Evolutionary conservation across 2,797 vertebrate species (phyloP).

Genomic region (Falco rusticolus): DNA sequence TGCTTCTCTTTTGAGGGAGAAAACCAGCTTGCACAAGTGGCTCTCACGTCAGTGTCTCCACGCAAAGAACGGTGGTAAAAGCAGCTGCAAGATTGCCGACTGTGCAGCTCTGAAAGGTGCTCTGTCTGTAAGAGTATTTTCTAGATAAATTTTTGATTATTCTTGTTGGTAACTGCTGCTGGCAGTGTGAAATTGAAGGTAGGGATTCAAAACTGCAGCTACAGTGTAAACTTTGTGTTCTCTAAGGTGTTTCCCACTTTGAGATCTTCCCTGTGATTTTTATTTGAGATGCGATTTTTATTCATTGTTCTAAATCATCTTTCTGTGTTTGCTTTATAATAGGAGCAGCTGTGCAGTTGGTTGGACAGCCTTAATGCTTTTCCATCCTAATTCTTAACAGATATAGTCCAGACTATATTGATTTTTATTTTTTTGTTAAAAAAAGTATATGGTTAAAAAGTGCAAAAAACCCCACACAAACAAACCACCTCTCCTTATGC

Average conservation of each 20-base stretch:
- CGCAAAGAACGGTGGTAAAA: not conserved
- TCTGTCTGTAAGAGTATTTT: not conserved
- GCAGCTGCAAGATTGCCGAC: not conserved
- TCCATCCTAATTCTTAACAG: not conserved
- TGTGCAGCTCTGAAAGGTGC: not conserved
- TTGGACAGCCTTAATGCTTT: not conserved
- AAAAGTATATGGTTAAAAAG: not conserved
- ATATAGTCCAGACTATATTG: not conserved
- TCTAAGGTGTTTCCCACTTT: not conserved
- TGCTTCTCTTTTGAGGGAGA: too few relatives aligned
- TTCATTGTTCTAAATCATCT: not conserved
- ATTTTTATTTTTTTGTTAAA: not conserved
- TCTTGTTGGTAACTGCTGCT: not conserved
- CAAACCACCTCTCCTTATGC: not conserved
- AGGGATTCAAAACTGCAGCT: not conserved
- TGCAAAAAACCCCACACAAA: too few relatives aligned
- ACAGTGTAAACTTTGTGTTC: not conserved
- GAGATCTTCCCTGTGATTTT: not conserved
- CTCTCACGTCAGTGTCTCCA: not conserved
- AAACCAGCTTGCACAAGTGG: not conserved
- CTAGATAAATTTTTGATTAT: not conserved
- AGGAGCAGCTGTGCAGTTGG: not conserved
- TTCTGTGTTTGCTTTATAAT: not conserved
- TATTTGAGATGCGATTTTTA: not conserved
- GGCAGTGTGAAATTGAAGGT: not conserved